These are phyloP conservation scores for Megaceryle alcyon DNA, from an alignment of 2,797 vertebrate genomes.

Conservation along the genomic window DNA sequence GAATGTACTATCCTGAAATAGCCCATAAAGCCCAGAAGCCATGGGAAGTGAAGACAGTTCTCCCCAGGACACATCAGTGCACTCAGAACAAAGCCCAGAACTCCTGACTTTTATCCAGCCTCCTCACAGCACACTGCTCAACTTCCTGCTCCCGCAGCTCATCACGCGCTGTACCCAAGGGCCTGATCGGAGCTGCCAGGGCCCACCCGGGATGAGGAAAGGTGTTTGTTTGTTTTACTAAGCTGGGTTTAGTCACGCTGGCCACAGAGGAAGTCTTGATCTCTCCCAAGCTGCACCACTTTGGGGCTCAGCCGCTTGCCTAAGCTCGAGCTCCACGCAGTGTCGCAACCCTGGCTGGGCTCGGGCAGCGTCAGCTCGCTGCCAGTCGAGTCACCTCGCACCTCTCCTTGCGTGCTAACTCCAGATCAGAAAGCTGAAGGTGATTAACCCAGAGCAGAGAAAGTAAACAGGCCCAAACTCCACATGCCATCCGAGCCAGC, in stretches of 20 bases:
- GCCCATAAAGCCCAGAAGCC: neutral
- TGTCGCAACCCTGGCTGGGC: neutral
- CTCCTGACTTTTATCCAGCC: neutral
- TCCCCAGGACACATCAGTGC: neutral
- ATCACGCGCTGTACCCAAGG: rapidly evolving
- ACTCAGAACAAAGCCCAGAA: neutral
- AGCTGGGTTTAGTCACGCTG: neutral
- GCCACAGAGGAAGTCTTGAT: neutral
- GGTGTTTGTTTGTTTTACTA: neutral
- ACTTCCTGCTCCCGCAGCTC: neutral
- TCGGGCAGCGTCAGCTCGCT: neutral
- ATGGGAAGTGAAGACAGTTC: neutral
- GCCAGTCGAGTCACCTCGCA: neutral
- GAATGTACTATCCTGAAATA: neutral
- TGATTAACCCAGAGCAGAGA: neutral
- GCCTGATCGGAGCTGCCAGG: neutral
- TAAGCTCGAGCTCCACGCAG: neutral
- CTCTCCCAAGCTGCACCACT: neutral
- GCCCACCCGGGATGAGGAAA: rapidly evolving
- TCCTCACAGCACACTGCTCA: neutral
- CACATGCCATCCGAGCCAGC: neutral
- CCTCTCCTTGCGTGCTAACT: neutral
- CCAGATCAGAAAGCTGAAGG: neutral
- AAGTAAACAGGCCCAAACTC: neutral
- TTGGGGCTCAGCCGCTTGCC: neutral